Evolutionary conservation across 2,797 vertebrate species (phyloP), one percentile per base, ranked within the genome.

Genomic region (Delichon dasypus): DNA sequence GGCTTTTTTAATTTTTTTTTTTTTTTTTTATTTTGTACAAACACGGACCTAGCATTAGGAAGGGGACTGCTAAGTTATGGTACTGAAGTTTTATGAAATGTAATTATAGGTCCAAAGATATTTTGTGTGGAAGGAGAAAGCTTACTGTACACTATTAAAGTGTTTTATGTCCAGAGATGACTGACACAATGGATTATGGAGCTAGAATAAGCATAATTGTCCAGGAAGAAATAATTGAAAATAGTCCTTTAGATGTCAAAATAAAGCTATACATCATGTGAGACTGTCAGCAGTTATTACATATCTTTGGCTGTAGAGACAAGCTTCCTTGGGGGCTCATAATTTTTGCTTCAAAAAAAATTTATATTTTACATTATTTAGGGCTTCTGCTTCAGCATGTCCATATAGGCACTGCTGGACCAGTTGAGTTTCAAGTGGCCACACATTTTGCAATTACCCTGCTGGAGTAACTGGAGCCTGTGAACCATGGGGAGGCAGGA

Each of bases 141-240:
- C 96, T 98, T 97, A 94, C 75, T 92, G 72, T 96, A 95, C n/a
- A 92, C 77, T 92, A 96, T 97, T 91, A 94, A 96, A 97, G 70
- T 95, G 91, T 94, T 98, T 98, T 97, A 97, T 97, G 91, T 93
- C 81, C 84, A 82, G 93, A 92, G 88, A 89, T 97, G 97, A 97
- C 94, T 97, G 97, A 96, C 96, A 97, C 34, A 96, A 89, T 94
- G 84, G 91, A 97, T 98, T 98, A 97, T 95, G 89, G 71, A 91
- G 74, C 94, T 97, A 97, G 96, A 98, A 97, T 97, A 97, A 94
- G 85, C 95, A 95, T 97, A 98, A 98, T 97, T 98, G 96, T 97
- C 89, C 92, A 84, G 92, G 92, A 96, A 96, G 85, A 96, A 97
- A 96, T 97, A 98, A 98, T 97, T 97, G 97, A 97, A 97, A 97